A percentile compares a stretch with the other conserved stretches of the same genome.
Evolutionary conservation across 2,888 invertebrate genomes (phyloP).

Genomic region (Lasioglossum oenotherae): DNA sequence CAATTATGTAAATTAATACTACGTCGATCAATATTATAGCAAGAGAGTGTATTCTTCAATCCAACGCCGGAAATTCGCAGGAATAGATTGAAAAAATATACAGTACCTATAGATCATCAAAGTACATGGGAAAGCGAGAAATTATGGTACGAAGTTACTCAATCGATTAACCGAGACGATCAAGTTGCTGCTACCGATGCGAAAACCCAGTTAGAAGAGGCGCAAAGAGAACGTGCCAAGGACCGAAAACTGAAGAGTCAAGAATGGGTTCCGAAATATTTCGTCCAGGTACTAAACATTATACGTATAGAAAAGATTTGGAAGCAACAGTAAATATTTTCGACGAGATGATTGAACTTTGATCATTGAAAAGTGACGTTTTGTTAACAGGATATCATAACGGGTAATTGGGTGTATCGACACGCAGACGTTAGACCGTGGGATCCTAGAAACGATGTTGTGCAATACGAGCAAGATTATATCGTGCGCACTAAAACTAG

Average conservation of each 20-base stretch:
- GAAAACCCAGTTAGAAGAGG: slow-evolving; percentile 95
- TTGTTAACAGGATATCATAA: slow-evolving; percentile 82
- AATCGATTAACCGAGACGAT: slow-evolving; percentile 93
- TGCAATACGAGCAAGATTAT: slow-evolving; percentile 94
- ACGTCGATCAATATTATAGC: slow-evolving; percentile 83
- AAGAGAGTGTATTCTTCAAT: slow-evolving; percentile 89
- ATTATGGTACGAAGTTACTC: slow-evolving; percentile 94
- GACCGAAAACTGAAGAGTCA: slow-evolving; percentile 88
- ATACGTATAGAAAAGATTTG: background rate
- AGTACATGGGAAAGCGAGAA: slow-evolving; percentile 93
- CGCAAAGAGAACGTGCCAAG: slow-evolving; percentile 91
- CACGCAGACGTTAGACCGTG: slow-evolving; percentile 94
- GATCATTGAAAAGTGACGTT: slow-evolving; percentile 1
- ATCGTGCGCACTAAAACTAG: slow-evolving; percentile 91
- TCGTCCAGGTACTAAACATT: slow-evolving; percentile 86
- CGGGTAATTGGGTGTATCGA: slow-evolving; percentile 90
- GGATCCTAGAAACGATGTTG: slow-evolving; percentile 93
- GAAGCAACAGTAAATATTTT: background rate
- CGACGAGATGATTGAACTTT: background rate
- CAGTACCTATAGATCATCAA: slow-evolving; percentile 92
- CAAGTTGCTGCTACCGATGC: slow-evolving; percentile 95
- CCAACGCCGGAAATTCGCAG: slow-evolving; percentile 89
- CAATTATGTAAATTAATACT: slow-evolving; percentile 15
- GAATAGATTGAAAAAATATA: slow-evolving; percentile 90
- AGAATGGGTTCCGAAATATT: slow-evolving; percentile 91